A percentile compares a stretch with the other conserved stretches of the same genome.
Evolutionary conservation across 2,113 vertebrate species (phyloP).

Genomic region (Oreochromis spilurus): DNA sequence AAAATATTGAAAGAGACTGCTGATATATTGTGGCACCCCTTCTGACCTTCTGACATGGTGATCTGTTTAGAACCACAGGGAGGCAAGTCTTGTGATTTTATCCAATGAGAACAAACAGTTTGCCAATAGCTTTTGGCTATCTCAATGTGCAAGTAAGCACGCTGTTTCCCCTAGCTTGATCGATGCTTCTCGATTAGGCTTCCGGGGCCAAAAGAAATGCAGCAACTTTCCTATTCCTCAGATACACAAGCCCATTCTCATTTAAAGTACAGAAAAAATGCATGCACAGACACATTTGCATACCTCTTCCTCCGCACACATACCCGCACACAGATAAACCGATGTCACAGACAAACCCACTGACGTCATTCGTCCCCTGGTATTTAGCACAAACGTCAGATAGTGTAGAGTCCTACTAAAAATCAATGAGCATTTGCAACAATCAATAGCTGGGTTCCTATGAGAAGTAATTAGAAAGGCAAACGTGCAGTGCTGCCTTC

Average conservation of each 20-base stretch:
- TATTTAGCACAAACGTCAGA: constrained; percentile 55
- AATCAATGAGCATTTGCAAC: constrained; percentile 68
- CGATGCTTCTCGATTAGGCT: constrained; percentile 55
- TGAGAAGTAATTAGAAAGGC: constrained; percentile 69
- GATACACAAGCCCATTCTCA: background rate
- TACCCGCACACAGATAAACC: background rate
- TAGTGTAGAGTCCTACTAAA: constrained; percentile 32
- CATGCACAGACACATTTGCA: background rate
- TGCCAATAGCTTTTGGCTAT: constrained; percentile 58
- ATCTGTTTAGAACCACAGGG: constrained; percentile 43
- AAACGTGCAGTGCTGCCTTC: constrained; percentile 33
- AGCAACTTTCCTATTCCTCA: constrained; percentile 22
- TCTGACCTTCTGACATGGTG: constrained; percentile 44
- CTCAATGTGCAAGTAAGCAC: constrained; percentile 59
- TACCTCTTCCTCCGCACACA: background rate
- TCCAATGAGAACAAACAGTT: constrained; percentile 62
- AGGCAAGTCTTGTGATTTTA: constrained; percentile 50
- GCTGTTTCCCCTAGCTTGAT: constrained; percentile 43
- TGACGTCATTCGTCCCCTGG: constrained; percentile 26
- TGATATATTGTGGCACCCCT: constrained; percentile 39
- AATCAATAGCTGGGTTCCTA: constrained; percentile 61
- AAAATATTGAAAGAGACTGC: constrained; percentile 23
- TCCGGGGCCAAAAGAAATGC: constrained; percentile 12
- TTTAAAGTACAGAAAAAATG: background rate
- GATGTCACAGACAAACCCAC: constrained; percentile 19